Evolutionary conservation across 2,797 vertebrate species (phyloP), one percentile per base, ranked within the genome.

Genomic region (Coregonus sp.): DNA sequence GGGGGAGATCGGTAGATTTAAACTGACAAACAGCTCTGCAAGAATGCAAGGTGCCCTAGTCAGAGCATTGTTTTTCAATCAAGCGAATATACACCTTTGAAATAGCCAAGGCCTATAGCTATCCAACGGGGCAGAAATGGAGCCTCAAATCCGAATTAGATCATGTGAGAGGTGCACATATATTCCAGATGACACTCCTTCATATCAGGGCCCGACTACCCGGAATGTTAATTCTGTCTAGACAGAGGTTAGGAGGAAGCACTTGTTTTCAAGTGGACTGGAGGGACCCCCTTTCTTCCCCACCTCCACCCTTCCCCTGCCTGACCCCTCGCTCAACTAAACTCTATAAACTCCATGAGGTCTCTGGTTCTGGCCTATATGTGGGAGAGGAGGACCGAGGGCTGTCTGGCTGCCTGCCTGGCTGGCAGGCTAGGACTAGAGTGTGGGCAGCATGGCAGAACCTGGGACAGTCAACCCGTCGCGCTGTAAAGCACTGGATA

Each of bases 191-290:
- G 83, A 88, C 85, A 83, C 83, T 29, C 74, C 33, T 37, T 79
- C 70, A 76, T 76, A 75, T 70, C 69, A 70, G 71, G 71, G 16
- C 31, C 74, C 52, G 50, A 66, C 69, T 77, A 70, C 61, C 67
- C 72, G 78, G 82, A 86, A 78, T 79, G 83, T 86, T 85, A 86
- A 89, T 78, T 80, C 75, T 11, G 85, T 93, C 92, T 92, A 91
- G 91, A 92, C 91, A 71, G 90, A 90, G 85, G 85, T 88, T 87
- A 85, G 70, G 86, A 85, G 67, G 83, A 90, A 85, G 84, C 75
- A 77, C 78, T 73, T 80, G 69, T 85, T 81, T 85, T 56, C 77
- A 76, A 82, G 66, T 69, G 75, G 80, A 81, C 74, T 71, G 63
- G 72, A 82, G 29, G 52, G 86, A 65, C 70, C 31, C 54, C 76